Percentiles rank a stretch among this genome's conserved stretches.
phyloP scores from a whole-genome alignment of 2,797 vertebrate species.

The Lemur catta region DNA sequence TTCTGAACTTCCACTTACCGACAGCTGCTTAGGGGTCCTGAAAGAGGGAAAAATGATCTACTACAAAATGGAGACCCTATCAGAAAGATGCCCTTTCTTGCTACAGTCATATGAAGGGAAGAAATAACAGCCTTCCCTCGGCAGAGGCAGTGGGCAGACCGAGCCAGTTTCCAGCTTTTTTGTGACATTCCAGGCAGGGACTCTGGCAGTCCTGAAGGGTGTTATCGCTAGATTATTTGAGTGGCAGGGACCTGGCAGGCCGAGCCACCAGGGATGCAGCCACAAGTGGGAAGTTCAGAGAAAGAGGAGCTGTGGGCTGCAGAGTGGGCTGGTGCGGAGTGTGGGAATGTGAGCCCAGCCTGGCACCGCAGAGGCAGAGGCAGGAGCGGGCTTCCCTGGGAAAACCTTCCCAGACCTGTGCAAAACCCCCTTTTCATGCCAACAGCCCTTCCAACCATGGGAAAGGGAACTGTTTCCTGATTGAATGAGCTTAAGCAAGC shows the following conservation, averaged over 20 bases:
- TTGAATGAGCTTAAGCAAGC: not conserved
- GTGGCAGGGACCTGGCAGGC: constrained; percentile 19
- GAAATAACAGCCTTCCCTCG: not conserved
- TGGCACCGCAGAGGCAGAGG: not conserved
- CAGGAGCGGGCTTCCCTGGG: not conserved
- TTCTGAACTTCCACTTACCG: not conserved
- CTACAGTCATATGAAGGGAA: not conserved
- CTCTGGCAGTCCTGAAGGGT: constrained; percentile 48
- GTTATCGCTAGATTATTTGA: constrained; percentile 48
- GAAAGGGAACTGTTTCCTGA: not conserved
- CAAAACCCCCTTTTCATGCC: not conserved
- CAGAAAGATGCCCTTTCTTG: not conserved
- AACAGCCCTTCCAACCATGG: not conserved
- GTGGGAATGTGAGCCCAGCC: not conserved
- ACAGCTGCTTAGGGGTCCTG: not conserved
- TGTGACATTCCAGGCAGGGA: not conserved
- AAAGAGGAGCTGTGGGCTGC: not conserved
- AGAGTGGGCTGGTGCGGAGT: not conserved
- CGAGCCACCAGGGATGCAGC: not conserved
- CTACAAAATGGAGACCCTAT: not conserved
- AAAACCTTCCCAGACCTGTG: not conserved
- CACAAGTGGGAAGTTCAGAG: constrained; percentile 47
- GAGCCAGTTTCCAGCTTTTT: not conserved
- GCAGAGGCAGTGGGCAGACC: not conserved
- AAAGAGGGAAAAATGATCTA: not conserved